phyloP scores from a whole-genome alignment of 2,113 vertebrate genomes.

The Anser brachyrhynchus region DNA sequence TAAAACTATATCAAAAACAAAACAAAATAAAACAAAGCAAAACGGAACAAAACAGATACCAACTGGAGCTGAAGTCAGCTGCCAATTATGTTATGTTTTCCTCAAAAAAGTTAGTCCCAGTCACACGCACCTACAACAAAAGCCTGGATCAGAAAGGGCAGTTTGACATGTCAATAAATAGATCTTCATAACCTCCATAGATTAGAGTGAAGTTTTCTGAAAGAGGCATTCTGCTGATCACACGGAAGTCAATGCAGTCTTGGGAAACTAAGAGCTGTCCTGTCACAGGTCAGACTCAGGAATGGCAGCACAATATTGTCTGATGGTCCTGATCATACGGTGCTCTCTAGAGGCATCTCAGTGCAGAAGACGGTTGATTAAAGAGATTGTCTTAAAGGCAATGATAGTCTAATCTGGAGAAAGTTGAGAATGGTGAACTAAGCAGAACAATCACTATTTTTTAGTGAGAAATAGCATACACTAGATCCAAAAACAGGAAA shows the following conservation, averaged over 20 bases:
- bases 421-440: neutral
- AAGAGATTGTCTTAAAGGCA: neutral
- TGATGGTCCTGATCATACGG: rapidly evolving
- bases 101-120: neutral
- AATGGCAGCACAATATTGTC: rapidly evolving
- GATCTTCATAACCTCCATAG: neutral
- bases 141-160: neutral
- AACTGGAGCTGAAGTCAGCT: neutral
- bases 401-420: neutral
- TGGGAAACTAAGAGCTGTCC: neutral
- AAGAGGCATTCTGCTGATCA: neutral
- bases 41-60: neutral
- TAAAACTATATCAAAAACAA: neutral
- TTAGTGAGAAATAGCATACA: neutral
- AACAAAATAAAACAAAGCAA: neutral
- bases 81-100: neutral
- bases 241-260: neutral
- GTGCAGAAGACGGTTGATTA: neutral
- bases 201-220: neutral
- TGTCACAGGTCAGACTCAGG: neutral
- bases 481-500: neutral
- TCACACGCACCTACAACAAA: neutral
- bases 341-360: neutral
- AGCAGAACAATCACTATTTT: neutral
- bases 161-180: neutral